These are phyloP conservation scores for Macropus fuliginosus DNA, from an alignment of 2,797 vertebrate genomes.

Conservation along the genomic window DNA sequence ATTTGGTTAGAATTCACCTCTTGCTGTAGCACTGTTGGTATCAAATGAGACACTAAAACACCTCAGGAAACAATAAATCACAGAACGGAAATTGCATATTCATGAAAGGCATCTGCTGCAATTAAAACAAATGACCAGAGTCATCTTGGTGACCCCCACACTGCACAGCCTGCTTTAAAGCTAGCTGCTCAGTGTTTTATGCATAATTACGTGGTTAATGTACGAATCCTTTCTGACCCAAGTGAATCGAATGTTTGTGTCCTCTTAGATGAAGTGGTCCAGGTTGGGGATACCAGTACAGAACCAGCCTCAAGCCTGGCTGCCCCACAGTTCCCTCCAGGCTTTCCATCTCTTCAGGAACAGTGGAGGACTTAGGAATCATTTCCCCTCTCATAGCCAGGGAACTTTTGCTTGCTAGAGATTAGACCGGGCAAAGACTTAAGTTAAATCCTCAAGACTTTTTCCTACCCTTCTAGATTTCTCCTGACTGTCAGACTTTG, in stretches of 20 bases:
- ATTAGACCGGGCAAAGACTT: background rate
- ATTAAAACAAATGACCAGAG: constrained; percentile 50
- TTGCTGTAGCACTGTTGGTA: background rate
- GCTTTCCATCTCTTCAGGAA: background rate
- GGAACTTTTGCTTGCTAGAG: background rate
- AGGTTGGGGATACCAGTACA: background rate
- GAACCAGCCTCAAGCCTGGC: background rate
- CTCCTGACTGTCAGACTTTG: background rate
- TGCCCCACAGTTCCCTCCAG: background rate
- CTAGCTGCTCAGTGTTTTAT: constrained; percentile 41
- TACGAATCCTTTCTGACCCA: constrained; percentile 72
- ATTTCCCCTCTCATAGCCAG: rapidly evolving
- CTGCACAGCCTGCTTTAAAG: constrained; percentile 47
- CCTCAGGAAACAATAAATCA: constrained; percentile 37
- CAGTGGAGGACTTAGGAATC: background rate
- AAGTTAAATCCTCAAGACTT: background rate
- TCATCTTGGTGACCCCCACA: constrained; percentile 70
- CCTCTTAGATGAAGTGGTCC: constrained; percentile 59
- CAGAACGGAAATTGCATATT: background rate
- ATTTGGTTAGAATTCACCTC: background rate
- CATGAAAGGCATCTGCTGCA: constrained; percentile 59
- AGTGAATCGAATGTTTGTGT: constrained; percentile 60
- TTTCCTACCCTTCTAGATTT: background rate
- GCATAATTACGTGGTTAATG: constrained; percentile 73
- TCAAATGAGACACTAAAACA: constrained; percentile 39